These are phyloP conservation scores for Ciconia boyciana DNA, from an alignment of 2,113 vertebrate species.

Conservation along the genomic window DNA sequence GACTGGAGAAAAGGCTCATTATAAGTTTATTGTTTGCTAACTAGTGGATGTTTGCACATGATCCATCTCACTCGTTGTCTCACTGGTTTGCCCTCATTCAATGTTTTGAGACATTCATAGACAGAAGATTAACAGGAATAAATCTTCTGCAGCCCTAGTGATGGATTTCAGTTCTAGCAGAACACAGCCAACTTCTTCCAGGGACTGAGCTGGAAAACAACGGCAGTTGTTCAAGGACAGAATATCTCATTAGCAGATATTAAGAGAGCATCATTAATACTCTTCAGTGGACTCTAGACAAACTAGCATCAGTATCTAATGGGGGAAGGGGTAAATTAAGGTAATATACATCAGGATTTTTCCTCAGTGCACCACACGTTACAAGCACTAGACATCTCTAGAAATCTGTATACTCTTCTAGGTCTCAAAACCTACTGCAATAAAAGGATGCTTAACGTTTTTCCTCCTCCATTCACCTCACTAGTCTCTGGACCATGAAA, in stretches of 20 bases:
- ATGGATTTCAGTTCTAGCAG: neutral
- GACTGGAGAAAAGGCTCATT: neutral
- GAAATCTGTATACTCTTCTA: neutral
- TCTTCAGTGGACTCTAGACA: neutral
- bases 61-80: neutral
- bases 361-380: neutral
- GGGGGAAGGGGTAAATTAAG: neutral
- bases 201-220: neutral
- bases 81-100: neutral
- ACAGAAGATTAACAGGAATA: neutral
- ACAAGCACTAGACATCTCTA: neutral
- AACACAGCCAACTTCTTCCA: neutral
- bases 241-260: neutral
- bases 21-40: neutral
- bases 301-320: neutral
- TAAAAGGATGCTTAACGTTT: neutral
- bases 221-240: neutral
- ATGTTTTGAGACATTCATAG: neutral
- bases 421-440: neutral
- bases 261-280: neutral
- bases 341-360: neutral
- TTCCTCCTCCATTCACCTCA: neutral
- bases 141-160: neutral
- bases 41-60: neutral
- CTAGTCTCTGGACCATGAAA: neutral